phyloP scores from a whole-genome alignment of 2,113 vertebrate species.

The Corythornis madagascariensis region DNA sequence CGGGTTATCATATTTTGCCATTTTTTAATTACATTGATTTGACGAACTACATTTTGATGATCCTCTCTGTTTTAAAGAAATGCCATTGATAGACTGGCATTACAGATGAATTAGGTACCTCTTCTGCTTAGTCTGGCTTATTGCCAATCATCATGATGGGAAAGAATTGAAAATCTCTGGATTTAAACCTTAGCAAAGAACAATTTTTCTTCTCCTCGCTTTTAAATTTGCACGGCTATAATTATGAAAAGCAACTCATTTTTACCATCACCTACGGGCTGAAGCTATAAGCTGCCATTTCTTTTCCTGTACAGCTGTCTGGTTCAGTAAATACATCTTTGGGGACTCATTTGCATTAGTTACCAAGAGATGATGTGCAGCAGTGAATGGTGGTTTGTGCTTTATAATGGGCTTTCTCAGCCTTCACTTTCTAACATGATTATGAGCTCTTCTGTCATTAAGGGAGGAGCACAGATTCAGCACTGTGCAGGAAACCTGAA shows the following conservation, averaged over 20 bases:
- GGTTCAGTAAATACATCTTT: constrained; percentile 2
- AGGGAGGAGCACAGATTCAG: neutral
- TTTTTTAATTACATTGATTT: neutral
- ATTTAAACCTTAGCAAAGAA: neutral
- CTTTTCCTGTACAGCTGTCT: constrained; percentile 48
- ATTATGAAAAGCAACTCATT: neutral
- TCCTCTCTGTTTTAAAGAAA: neutral
- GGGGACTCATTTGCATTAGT: constrained; percentile 14
- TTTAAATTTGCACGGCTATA: neutral
- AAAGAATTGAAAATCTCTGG: neutral
- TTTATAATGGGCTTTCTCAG: neutral
- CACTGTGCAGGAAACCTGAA: neutral
- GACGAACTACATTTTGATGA: neutral
- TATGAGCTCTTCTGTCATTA: neutral
- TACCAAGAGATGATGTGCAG: constrained; percentile 7
- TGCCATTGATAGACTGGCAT: neutral
- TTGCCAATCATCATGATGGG: neutral
- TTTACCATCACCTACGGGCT: neutral
- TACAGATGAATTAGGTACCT: neutral
- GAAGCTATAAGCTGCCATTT: neutral
- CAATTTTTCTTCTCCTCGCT: neutral
- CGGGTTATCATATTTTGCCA: neutral
- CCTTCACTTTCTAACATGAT: neutral
- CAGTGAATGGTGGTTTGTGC: neutral
- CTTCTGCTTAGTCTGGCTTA: neutral